A percentile compares a stretch with the other conserved stretches of the same genome.
Conservation (phyloP, 1,140 invertebrate genomes). For the Drosophila pseudoananassae region DNA sequence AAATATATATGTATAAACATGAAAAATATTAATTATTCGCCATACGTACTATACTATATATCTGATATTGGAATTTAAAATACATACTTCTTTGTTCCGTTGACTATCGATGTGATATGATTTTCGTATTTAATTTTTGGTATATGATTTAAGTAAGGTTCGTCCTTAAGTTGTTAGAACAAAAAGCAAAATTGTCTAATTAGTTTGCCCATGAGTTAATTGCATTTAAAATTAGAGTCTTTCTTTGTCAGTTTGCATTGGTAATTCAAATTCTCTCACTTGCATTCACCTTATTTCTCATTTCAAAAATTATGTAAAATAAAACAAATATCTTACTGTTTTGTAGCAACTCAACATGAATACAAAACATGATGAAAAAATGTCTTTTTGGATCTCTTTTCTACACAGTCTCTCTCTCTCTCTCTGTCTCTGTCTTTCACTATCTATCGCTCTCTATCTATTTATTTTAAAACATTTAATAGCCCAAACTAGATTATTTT, state of each 20-base stretch:
- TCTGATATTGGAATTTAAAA: conserved; percentile 70
- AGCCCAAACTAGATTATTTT: conserved; percentile 24
- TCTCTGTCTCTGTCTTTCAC: conserved; percentile 15
- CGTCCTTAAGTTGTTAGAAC: conserved; percentile 26
- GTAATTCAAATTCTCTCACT: conserved; percentile 39
- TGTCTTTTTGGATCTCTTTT: conserved; percentile 83
- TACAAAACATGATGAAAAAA: conserved; percentile 66
- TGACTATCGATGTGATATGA: conserved; percentile 70
- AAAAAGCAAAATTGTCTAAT: conserved; percentile 33
- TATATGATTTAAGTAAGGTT: conserved; percentile 30
- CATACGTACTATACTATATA: conserved; percentile 61
- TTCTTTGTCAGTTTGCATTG: conserved; percentile 53
- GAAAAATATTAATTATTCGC: conserved; percentile 49
- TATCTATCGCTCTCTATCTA: conserved; percentile 23
- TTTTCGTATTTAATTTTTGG: conserved; percentile 36
- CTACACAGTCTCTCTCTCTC: conserved; percentile 20
- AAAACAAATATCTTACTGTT: conserved; percentile 44
- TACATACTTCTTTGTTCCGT: conserved; percentile 58
- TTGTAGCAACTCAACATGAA: conserved; percentile 52
- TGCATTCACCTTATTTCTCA: conserved; percentile 36
- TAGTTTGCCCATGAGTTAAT: conserved; percentile 42
- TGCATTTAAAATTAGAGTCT: conserved; percentile 41
- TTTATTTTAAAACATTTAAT: conserved; percentile 24
- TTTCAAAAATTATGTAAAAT: conserved; percentile 64
- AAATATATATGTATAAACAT: conserved; percentile 42